Base-by-base conservation (phyloP, 2,888 invertebrate genomes). In the Onchidella celtica region DNA sequence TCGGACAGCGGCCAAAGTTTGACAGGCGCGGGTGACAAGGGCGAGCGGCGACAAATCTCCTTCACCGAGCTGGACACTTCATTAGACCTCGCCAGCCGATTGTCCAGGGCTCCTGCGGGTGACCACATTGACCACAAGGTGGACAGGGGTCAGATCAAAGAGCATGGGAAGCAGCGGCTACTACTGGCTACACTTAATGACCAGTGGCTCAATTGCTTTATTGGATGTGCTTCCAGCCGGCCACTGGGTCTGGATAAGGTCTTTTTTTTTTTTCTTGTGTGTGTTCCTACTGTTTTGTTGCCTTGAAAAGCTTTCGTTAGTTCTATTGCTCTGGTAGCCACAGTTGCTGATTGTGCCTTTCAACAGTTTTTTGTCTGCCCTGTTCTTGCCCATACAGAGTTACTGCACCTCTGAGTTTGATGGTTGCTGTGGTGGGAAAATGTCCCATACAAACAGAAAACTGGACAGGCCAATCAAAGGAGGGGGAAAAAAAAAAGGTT, bases 181-280 rank as follows among this genome's bases (percentile, higher is more conserved):
- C 73, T 47, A 57, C 32, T 80, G 74, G 79, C 79, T 80, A 80
- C 79, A 80, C 66, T 73, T 80, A 80, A 80, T 80, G 74, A 80
- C 79, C 79, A 79, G 14, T 17, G 57, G 74, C 32, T 38, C 24
- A 24, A 65, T 47, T 17, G 63, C 63, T 63, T 74, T 65, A 66
- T 73, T 80, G 73, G 29, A 17, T 14, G 9, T 32, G 55, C 47
- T 34, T 47, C 38, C 38, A 27, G 1, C 40, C 29, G 17, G 17
- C 32, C 66, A 11, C 9, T 61, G 61, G 61, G 6, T 27, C n/a
- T n/a, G n/a, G n/a, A n/a, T n/a, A 14, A 21, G n/a, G 11, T n/a
- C 61, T n/a, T n/a, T 61, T 27, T 61, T 27, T 61, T 27, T 61
- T 27, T 61, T 27, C 27, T 27, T 61, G 11, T 61, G 4, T 61